Conservation (phyloP, 2,888 invertebrate species). For the Gibbula magus region DNA sequence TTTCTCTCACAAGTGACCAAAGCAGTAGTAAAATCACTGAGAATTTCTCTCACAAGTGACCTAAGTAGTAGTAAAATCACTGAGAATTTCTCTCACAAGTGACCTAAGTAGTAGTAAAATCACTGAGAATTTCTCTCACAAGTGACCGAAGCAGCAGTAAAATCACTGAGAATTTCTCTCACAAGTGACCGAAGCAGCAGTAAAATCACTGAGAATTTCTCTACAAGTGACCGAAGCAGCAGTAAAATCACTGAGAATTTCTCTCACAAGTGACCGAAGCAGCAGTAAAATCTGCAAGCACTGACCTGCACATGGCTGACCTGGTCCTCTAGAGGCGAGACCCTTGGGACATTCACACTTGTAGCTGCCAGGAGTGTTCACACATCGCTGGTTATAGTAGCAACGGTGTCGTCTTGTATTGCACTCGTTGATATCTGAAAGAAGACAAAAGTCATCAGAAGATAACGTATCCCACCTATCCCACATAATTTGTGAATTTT, state of each 20-base stretch:
- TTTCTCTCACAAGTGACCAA: too few relatives aligned
- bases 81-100: too few relatives aligned
- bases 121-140: too few relatives aligned
- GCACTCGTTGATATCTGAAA: slow-evolving; percentile 74
- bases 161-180: neutral
- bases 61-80: too few relatives aligned
- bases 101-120: neutral
- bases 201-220: neutral
- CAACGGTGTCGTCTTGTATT: slow-evolving; percentile 60
- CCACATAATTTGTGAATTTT: too few relatives aligned
- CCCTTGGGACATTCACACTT: slow-evolving; percentile 72
- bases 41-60: too few relatives aligned
- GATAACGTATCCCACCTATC: too few relatives aligned
- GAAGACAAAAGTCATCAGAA: too few relatives aligned
- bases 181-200: neutral
- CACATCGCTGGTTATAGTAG: slow-evolving; percentile 72
- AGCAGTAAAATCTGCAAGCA: neutral
- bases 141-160: neutral
- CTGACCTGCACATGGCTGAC: slow-evolving; percentile 72
- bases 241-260: neutral
- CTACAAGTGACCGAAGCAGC: neutral
- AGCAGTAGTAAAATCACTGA: too few relatives aligned
- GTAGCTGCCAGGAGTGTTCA: slow-evolving; percentile 73
- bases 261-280: neutral
- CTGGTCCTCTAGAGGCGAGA: slow-evolving; percentile 70